Base-by-base conservation (phyloP, 2,113 vertebrate species). In the Taurulus bubalis region DNA sequence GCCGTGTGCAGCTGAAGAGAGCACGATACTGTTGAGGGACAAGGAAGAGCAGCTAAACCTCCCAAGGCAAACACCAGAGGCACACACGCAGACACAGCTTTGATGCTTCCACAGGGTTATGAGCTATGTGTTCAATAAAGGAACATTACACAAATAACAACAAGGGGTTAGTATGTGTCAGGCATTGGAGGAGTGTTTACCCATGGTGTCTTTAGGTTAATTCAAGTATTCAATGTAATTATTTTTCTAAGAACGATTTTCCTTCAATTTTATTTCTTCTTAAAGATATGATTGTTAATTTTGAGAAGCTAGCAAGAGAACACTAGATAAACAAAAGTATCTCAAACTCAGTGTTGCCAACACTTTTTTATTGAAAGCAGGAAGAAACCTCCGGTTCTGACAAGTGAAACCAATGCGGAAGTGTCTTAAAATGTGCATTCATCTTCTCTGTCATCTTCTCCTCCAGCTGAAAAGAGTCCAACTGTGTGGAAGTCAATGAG, bases 11-110 rank as follows among this genome's bases (percentile, higher is more conserved):
- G 84, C 80, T 65, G 60, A 90, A 85, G 83, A 75, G 83, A 88
- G 88, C 75, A 49, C 6, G 18, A 74, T 76, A 75, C 85, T 74
- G 84, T 7, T 47, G 70, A 69, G 71, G 82, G 53, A 62, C 75
- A 81, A 77, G 76, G 80, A 88, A 81, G 87, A 89, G 84, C 66
- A 85, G 82, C 51, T 64, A 71, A 87, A 89, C 64, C 83, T 91
- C 89, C 82, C 38, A 65, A 60, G 71, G 81, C 79, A 80, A 84
- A 76, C 7, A 22, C 62, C 62, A 22, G 67, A 42, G 70, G 45
- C 53, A 51, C 77, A 71, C 59, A 58, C 8, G 49, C 79, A 87
- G 63, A 55, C 60, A 47, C 15, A 45, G 45, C 75, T 85, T 62
- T 87, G 76, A 85, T 77, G 67, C 60, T 51, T 74, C 72, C 64